These are phyloP conservation scores for Apistogramma diplotaenia DNA, from an alignment of 2,113 vertebrate species.

Conservation along the genomic window DNA sequence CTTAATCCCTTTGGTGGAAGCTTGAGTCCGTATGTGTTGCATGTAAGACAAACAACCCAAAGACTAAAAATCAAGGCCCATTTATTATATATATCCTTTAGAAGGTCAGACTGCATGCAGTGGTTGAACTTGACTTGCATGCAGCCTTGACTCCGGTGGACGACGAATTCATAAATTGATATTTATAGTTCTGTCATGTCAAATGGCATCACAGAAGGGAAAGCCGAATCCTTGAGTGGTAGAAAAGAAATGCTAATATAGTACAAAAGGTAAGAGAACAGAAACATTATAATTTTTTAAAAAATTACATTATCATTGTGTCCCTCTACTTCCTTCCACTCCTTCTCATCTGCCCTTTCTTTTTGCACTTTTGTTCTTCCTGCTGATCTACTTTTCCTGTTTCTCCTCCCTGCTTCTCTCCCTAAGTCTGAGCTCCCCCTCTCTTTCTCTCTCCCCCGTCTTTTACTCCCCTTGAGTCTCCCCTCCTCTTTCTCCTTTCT, in stretches of 20 bases:
- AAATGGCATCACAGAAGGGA: not conserved
- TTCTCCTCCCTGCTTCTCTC: not conserved
- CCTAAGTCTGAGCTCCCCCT: not conserved
- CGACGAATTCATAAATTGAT: not conserved
- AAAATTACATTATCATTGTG: not conserved
- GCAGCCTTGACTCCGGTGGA: not conserved
- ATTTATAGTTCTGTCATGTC: not conserved
- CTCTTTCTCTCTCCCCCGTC: not conserved
- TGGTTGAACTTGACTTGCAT: not conserved
- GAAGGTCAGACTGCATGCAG: not conserved
- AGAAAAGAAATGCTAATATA: not conserved
- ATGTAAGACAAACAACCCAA: not conserved
- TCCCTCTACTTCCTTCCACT: not conserved
- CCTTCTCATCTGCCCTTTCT: not conserved
- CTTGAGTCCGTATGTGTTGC: not conserved
- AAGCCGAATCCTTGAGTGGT: not conserved
- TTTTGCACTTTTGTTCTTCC: not conserved
- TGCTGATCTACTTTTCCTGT: not conserved
- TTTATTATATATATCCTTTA: not conserved
- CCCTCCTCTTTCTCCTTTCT: slow-evolving; percentile 1
- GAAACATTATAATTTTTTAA: not conserved
- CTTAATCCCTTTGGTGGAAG: not conserved
- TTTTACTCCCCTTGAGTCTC: not conserved
- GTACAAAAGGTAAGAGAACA: not conserved
- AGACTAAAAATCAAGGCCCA: not conserved